These are phyloP conservation scores for Brenthis daphne DNA, from an alignment of 2,888 invertebrate species.

Conservation along the genomic window DNA sequence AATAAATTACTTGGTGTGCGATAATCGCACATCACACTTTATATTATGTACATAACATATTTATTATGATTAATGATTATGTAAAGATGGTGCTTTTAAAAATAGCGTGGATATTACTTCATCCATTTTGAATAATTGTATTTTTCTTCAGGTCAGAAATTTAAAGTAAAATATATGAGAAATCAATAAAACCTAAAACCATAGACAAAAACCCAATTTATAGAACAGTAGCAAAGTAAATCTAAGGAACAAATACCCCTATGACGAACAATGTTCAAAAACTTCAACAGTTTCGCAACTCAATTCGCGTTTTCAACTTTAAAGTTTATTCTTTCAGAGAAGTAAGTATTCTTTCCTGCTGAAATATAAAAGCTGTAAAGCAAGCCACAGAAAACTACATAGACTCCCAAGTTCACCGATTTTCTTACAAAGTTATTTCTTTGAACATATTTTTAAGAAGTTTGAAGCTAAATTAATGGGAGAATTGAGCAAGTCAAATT, in stretches of 20 bases:
- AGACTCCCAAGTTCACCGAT: conserved; percentile 13
- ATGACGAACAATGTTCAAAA: conserved; percentile 16
- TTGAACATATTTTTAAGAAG: conserved; percentile 16
- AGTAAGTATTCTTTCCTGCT: conserved; percentile 10
- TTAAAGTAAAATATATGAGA: no score
- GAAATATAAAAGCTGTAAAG: conserved; percentile 18
- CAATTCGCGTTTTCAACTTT: conserved; percentile 5
- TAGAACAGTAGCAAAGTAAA: background rate
- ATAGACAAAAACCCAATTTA: background rate
- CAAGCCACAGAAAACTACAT: conserved; percentile 16
- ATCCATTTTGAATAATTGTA: no score
- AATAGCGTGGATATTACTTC: no score
- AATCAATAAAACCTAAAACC: background rate
- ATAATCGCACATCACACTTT: conserved; percentile 2
- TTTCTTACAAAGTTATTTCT: conserved; percentile 21
- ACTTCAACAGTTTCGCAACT: conserved; percentile 17
- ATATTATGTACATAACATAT: background rate
- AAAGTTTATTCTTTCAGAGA: conserved; percentile 11
- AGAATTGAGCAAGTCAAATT: conserved; percentile 2
- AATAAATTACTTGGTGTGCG: conserved; percentile 1
- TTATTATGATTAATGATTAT: background rate
- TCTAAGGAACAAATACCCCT: conserved; percentile 1
- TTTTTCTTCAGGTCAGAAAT: no score
- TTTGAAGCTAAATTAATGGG: background rate
- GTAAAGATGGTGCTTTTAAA: no score